Percentiles rank a stretch among this genome's conserved stretches.
Conservation (phyloP, 2,797 vertebrate genomes). For the Gymnoscopelus microlampas region DNA sequence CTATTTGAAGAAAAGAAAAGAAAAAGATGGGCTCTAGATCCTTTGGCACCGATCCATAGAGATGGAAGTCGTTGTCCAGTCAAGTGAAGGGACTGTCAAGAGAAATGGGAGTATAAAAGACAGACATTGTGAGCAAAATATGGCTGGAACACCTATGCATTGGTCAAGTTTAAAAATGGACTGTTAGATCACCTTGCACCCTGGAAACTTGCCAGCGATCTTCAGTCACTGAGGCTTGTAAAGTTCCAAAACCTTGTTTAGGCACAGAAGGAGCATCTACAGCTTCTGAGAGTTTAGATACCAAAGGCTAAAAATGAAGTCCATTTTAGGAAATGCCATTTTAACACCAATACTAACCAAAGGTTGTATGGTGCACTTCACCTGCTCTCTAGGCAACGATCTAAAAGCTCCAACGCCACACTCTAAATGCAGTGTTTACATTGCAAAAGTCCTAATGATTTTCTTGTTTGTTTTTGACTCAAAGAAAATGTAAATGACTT, state of each 20-base stretch:
- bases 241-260: conserved; percentile 49
- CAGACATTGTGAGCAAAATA: conserved; percentile 48
- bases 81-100: conserved; percentile 42
- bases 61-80: conserved; percentile 54
- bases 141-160: conserved; percentile 68
- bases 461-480: conserved; percentile 48
- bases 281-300: conserved; percentile 66
- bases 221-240: conserved; percentile 60
- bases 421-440: conserved; percentile 57
- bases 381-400: conserved; percentile 46
- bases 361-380: conserved; percentile 70
- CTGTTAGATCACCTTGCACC: conserved; percentile 59
- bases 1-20: conserved; percentile 63
- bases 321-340: conserved; percentile 56
- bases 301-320: conserved; percentile 73
- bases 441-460: conserved; percentile 24
- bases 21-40: conserved; percentile 66
- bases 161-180: conserved; percentile 64
- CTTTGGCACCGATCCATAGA: conserved; percentile 71
- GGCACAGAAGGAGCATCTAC: conserved; percentile 40
- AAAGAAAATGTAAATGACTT: conserved; percentile 46
- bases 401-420: conserved; percentile 60
- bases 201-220: conserved; percentile 58
- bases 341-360: conserved; percentile 74
- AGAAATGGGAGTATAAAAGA: conserved; percentile 28